These are phyloP conservation scores for Himalopsyche japonica DNA, from an alignment of 2,888 invertebrate genomes.

Conservation along the genomic window DNA sequence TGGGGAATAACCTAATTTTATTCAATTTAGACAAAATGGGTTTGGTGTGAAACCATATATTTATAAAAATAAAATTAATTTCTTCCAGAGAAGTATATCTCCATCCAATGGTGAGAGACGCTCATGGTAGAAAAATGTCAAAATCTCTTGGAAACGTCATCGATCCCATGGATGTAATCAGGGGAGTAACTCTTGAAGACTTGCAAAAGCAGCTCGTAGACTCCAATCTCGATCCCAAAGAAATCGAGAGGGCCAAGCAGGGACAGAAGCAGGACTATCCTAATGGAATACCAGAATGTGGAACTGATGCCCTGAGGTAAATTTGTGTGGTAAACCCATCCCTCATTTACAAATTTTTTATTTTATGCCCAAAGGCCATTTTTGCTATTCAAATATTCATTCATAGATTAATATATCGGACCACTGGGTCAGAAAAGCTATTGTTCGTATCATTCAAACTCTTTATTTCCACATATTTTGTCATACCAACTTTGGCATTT, in stretches of 20 bases:
- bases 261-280: slow-evolving; percentile 81
- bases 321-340: too few species aligned
- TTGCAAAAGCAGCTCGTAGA: slow-evolving; percentile 73
- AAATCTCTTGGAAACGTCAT: slow-evolving; percentile 98
- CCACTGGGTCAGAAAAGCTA: too few species aligned
- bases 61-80: background rate
- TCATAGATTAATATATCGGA: too few species aligned
- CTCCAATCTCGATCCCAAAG: slow-evolving; percentile 85
- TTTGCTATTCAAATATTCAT: too few species aligned
- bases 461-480: too few species aligned
- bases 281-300: slow-evolving; percentile 95
- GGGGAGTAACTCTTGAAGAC: slow-evolving; percentile 80
- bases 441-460: too few species aligned
- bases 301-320: slow-evolving; percentile 89
- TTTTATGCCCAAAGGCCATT: too few species aligned
- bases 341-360: too few species aligned
- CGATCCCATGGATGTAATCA: slow-evolving; percentile 94
- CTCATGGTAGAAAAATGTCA: slow-evolving; percentile 98
- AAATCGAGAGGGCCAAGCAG: slow-evolving; percentile 74
- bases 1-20: too few species aligned
- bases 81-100: slow-evolving; percentile 78
- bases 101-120: slow-evolving; percentile 97
- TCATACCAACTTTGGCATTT: too few species aligned
- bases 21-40: too few species aligned
- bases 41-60: too few species aligned